phyloP scores from a whole-genome alignment of 2,113 vertebrate species.

The Rhizomys pruinosus region DNA sequence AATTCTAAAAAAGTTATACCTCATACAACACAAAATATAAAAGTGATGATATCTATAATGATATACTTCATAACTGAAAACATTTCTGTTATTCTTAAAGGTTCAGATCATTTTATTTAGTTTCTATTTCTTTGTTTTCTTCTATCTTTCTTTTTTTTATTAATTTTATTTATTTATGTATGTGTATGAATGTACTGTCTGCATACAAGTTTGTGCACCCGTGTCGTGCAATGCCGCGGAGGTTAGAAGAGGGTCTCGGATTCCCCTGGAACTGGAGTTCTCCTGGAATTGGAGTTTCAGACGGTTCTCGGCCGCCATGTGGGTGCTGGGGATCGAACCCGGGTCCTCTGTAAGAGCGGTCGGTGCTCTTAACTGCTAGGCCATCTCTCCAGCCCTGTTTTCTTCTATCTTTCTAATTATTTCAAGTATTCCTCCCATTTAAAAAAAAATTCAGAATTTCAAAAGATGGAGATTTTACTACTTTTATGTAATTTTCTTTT shows the following conservation, averaged over 20 bases:
- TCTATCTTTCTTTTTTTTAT: slow-evolving; percentile 22
- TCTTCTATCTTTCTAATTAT: not conserved
- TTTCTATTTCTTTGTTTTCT: not conserved
- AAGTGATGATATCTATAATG: not conserved
- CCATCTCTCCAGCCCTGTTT: no score
- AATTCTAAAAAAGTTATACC: not conserved
- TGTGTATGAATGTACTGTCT: no score
- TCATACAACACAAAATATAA: not conserved
- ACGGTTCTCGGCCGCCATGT: no score
- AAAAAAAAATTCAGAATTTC: not conserved
- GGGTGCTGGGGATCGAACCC: no score
- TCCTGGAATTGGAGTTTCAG: no score
- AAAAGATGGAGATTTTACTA: not conserved
- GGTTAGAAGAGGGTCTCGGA: no score
- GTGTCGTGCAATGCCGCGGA: no score
- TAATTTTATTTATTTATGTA: no score
- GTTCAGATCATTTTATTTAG: not conserved
- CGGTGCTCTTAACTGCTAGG: no score
- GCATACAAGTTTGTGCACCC: no score
- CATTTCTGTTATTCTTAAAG: not conserved
- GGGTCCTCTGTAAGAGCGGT: no score
- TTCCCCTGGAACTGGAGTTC: no score
- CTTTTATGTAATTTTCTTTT: not conserved
- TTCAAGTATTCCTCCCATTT: not conserved
- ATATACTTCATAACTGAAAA: not conserved